phyloP scores from a whole-genome alignment of 2,113 vertebrate genomes.

The Cololabis saira region DNA sequence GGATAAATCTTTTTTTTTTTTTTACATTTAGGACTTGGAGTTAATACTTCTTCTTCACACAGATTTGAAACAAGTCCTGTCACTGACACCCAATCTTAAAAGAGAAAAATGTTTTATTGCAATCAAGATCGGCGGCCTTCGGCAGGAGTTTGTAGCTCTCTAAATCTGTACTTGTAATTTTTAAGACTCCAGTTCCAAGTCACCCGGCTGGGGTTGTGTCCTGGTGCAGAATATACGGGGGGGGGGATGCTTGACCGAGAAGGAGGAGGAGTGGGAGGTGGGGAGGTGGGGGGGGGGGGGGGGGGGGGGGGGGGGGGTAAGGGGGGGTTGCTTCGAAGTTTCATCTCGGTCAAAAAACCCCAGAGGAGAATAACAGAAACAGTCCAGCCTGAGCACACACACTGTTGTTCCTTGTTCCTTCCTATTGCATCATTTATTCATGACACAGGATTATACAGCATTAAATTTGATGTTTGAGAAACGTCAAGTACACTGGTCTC shows the following conservation, averaged over 20 bases:
- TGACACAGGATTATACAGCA: slow-evolving; percentile 67
- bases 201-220: slow-evolving; percentile 25
- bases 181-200: slow-evolving; percentile 42
- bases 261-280: too few species aligned
- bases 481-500: not conserved
- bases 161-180: not conserved
- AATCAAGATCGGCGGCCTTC: too few species aligned
- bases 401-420: slow-evolving; percentile 56
- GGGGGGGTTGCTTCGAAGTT: slow-evolving; percentile 44
- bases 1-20: too few species aligned
- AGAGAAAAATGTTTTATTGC: too few species aligned
- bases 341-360: slow-evolving; percentile 63
- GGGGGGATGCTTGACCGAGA: not conserved
- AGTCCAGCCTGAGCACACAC: slow-evolving; percentile 45
- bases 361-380: slow-evolving; percentile 71
- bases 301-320: too few species aligned
- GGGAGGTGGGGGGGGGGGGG: too few species aligned
- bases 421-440: slow-evolving; percentile 66
- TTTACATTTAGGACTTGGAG: too few species aligned
- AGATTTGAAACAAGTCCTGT: too few species aligned
- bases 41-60: too few species aligned
- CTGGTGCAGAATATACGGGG: slow-evolving; percentile 56
- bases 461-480: slow-evolving; percentile 34
- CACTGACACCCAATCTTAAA: too few species aligned
- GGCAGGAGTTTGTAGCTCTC: not conserved